phyloP scores from a whole-genome alignment of 2,797 vertebrate genomes.

The Gymnopithys bicolor region DNA sequence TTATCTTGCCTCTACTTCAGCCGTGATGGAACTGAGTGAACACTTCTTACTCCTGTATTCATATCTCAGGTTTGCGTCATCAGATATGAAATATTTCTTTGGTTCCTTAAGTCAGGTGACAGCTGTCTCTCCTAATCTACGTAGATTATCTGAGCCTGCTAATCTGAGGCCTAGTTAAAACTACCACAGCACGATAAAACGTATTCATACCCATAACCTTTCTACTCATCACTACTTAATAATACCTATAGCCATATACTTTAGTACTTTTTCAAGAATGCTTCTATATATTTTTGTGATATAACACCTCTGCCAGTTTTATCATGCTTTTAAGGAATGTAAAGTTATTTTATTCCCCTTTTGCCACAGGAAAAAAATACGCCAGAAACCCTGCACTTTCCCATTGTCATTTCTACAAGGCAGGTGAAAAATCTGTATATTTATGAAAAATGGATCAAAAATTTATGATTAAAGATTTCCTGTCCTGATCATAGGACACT shows the following conservation, averaged over 20 bases:
- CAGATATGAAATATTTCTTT: too few relatives aligned
- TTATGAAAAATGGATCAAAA: conserved; percentile 18
- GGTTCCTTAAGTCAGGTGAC: too few relatives aligned
- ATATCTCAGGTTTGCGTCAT: too few relatives aligned
- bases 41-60: too few relatives aligned
- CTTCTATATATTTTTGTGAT: neutral
- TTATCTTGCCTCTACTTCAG: too few relatives aligned
- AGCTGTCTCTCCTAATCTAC: too few relatives aligned
- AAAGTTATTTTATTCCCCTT: neutral
- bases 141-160: too few relatives aligned
- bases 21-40: too few relatives aligned
- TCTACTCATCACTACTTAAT: neutral
- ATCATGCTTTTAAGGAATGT: neutral
- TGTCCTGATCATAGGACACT: neutral
- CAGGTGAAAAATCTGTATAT: conserved; percentile 3
- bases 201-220: neutral
- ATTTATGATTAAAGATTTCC: conserved; percentile 21
- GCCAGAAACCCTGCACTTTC: neutral
- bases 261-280: neutral
- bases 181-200: neutral
- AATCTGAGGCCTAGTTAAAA: too few relatives aligned
- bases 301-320: neutral
- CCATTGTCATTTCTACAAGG: neutral
- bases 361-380: neutral
- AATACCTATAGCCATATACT: neutral